A percentile compares a stretch with the other conserved stretches of the same genome.
Conservation (phyloP, 2,888 invertebrate species). For the Eristalis pertinax region DNA sequence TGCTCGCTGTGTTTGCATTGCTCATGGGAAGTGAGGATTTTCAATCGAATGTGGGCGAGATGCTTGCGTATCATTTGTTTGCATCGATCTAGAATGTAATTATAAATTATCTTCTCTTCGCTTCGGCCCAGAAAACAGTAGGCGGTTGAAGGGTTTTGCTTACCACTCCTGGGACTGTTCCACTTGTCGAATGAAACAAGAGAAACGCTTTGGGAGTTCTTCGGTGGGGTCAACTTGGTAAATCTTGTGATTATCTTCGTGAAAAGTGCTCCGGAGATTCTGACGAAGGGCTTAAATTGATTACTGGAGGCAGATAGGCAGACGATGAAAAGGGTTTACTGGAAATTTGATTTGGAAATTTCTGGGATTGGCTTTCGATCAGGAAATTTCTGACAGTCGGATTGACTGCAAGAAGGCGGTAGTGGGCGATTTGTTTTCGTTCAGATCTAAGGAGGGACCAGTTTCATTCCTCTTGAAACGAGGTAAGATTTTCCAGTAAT, state of each 20-base stretch:
- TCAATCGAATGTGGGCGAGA: constrained; percentile 40
- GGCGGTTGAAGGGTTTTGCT: background rate
- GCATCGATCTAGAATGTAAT: constrained; percentile 64
- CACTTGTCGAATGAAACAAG: background rate
- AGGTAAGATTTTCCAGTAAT: too few species aligned
- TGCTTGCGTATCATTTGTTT: constrained; percentile 51
- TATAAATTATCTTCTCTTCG: constrained; percentile 6
- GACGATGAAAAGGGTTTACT: background rate
- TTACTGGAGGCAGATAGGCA: background rate
- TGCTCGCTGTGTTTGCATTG: background rate
- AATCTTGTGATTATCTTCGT: constrained; percentile 8
- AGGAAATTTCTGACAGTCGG: background rate
- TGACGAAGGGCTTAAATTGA: background rate
- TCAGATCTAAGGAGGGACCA: background rate
- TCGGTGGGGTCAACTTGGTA: background rate
- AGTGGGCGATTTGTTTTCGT: background rate
- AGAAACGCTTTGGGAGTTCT: too few species aligned
- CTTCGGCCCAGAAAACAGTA: background rate
- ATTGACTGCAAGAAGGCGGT: background rate
- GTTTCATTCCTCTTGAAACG: too few species aligned
- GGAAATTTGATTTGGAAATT: background rate
- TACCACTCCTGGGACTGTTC: constrained; percentile 42
- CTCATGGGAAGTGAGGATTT: background rate
- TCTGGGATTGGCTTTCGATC: background rate
- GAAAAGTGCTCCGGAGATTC: background rate